Evolutionary conservation across 2,797 vertebrate genomes (phyloP), one percentile per base, ranked within the genome.

Genomic region (Carcharodon carcharias): DNA sequence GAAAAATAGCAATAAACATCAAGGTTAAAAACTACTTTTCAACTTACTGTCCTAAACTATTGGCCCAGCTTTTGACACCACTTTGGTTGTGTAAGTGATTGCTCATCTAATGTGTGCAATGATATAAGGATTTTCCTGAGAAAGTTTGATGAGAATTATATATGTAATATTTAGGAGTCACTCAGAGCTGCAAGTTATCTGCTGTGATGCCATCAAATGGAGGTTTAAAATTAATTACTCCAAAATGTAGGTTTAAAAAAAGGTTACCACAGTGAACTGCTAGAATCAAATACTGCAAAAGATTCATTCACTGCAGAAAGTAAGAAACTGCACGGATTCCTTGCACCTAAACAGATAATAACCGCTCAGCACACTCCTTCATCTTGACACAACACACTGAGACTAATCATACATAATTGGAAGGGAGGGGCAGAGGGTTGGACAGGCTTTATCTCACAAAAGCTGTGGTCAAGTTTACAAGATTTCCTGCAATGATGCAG

Each of bases 341-440:
- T 98, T 98, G 98, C 98, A 98, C 98, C 98, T 98, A 98, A 98
- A 98, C 98, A 98, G 98, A 98, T 98, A 98, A 98, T 98, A 98
- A 98, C 98, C 98, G 98, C 98, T 98, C 98, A 97, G 98, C 98
- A 98, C 98, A 98, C 98, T 98, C 98, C 99, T 98, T 98, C 98
- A 99, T 99, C 99, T 99, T 99, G 99, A 99, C 99, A 99, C 98
- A 98, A 99, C 98, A 98, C 98, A 99, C 98, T 99, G 99, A 99
- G 99, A 99, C 99, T 99, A 99, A 99, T 99, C 99, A 98, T 98
- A 98, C 98, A 99, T 99, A 99, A 99, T 99, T 99, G 99, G 98
- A 98, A 99, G 98, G 99, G 99, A 99, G 99, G 99, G 98, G 98
- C 99, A 98, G 98, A 98, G 98, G 99, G 99, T 98, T 97, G 99